These are phyloP conservation scores for Cydia pomonella DNA, from an alignment of 1,140 invertebrate genomes.

Conservation along the genomic window DNA sequence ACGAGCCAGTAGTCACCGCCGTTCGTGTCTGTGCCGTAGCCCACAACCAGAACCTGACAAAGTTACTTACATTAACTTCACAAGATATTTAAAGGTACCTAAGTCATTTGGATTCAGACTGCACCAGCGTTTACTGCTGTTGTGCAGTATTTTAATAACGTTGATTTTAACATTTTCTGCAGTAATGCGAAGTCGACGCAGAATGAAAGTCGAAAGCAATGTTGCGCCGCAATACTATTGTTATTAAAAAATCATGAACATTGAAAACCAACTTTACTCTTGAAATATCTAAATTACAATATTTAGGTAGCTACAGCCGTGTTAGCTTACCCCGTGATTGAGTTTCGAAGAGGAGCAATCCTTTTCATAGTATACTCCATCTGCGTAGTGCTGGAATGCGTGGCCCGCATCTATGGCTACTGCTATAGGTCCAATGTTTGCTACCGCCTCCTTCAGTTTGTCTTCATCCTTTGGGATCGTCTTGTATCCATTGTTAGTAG, in stretches of 20 bases:
- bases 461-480: constrained; percentile 85
- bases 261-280: too few relatives aligned
- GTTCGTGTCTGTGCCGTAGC: constrained; percentile 81
- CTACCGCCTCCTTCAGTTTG: constrained; percentile 86
- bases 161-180: too few relatives aligned
- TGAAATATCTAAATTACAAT: too few relatives aligned
- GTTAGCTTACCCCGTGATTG: constrained; percentile 90
- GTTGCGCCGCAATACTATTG: too few relatives aligned
- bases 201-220: too few relatives aligned
- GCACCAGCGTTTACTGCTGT: too few relatives aligned
- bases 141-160: too few relatives aligned
- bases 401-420: constrained; percentile 95
- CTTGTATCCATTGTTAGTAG: constrained; percentile 1
- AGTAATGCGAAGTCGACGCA: too few relatives aligned
- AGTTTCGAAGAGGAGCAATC: constrained; percentile 84
- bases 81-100: too few relatives aligned
- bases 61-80: constrained; percentile 2
- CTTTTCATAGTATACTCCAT: constrained; percentile 80
- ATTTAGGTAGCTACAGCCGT: too few relatives aligned
- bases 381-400: constrained; percentile 82
- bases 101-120: too few relatives aligned
- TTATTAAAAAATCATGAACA: too few relatives aligned
- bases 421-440: constrained; percentile 91
- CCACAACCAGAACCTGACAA: constrained; percentile 76
- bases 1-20: constrained; percentile 71